Percentiles rank a stretch among this genome's conserved stretches.
These are phyloP conservation scores for Microctonus hyperodae DNA, from an alignment of 2,888 invertebrate genomes.

Conservation along the genomic window DNA sequence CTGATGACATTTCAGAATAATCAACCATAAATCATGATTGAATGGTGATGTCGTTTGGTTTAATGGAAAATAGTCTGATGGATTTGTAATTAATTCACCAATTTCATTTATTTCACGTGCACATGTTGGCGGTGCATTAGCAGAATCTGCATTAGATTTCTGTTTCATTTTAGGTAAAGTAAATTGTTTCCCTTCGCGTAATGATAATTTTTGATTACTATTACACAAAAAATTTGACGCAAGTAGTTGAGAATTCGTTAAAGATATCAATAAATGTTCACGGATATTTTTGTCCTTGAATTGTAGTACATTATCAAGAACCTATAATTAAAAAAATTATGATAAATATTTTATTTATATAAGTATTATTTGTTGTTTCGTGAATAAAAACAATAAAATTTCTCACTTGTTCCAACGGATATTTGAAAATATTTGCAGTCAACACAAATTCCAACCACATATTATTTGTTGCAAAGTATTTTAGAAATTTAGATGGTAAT, in stretches of 20 bases:
- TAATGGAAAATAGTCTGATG: constrained; percentile 44
- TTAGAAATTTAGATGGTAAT: constrained; percentile 69
- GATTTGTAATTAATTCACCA: not conserved
- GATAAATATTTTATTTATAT: not conserved
- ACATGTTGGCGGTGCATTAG: not conserved
- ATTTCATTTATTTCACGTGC: not conserved
- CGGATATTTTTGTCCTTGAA: constrained; percentile 68
- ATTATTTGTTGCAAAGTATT: constrained; percentile 68
- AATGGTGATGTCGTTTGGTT: constrained; percentile 63
- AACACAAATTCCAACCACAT: constrained; percentile 77
- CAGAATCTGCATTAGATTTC: constrained; percentile 37
- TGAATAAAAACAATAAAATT: constrained; percentile 5
- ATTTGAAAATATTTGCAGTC: constrained; percentile 74
- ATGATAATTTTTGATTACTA: constrained; percentile 42
- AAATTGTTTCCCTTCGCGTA: constrained; percentile 47
- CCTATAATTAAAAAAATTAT: constrained; percentile 38
- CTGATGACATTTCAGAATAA: constrained; percentile 72
- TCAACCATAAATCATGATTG: constrained; percentile 67
- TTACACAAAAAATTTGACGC: constrained; percentile 25
- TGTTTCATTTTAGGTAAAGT: not conserved
- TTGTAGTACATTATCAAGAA: constrained; percentile 66
- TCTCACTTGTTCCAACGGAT: constrained; percentile 70
- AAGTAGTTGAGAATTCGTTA: constrained; percentile 46
- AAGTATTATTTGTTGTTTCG: too few species aligned
- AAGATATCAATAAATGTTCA: constrained; percentile 66